Conservation (phyloP, 2,113 vertebrate species). For the Calidris pygmaea region DNA sequence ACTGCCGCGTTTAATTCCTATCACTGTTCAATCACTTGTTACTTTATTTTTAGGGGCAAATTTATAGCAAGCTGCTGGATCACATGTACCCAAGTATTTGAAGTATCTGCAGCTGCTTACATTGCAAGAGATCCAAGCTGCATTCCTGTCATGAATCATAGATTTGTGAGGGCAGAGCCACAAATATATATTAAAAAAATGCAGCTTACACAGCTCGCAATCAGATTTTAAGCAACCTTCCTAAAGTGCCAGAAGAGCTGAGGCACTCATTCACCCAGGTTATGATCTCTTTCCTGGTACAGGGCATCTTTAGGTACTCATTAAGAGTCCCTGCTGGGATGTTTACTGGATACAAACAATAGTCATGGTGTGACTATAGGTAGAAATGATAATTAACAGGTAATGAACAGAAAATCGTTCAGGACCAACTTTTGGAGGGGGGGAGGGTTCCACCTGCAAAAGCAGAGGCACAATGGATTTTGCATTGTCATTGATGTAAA, state of each 20-base stretch:
- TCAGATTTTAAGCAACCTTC: slow-evolving; percentile 16
- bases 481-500: neutral
- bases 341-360: neutral
- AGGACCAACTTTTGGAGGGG: neutral
- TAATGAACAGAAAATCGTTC: neutral
- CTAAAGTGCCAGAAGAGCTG: neutral
- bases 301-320: neutral
- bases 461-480: neutral
- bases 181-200: slow-evolving; percentile 67
- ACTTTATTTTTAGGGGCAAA: slow-evolving; percentile 86
- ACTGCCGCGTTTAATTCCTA: slow-evolving; percentile 78
- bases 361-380: neutral
- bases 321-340: neutral
- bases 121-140: slow-evolving; percentile 81
- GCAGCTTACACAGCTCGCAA: slow-evolving; percentile 25
- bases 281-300: neutral
- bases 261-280: neutral
- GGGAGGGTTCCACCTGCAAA: neutral
- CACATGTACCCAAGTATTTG: slow-evolving; percentile 82
- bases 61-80: slow-evolving; percentile 82
- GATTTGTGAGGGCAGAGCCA: slow-evolving; percentile 73
- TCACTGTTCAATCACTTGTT: slow-evolving; percentile 82
- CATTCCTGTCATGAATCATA: slow-evolving; percentile 83
- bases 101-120: slow-evolving; percentile 86
- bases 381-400: neutral